These are phyloP conservation scores for Coluber constrictor DNA, from an alignment of 2,797 vertebrate genomes.

Conservation along the genomic window DNA sequence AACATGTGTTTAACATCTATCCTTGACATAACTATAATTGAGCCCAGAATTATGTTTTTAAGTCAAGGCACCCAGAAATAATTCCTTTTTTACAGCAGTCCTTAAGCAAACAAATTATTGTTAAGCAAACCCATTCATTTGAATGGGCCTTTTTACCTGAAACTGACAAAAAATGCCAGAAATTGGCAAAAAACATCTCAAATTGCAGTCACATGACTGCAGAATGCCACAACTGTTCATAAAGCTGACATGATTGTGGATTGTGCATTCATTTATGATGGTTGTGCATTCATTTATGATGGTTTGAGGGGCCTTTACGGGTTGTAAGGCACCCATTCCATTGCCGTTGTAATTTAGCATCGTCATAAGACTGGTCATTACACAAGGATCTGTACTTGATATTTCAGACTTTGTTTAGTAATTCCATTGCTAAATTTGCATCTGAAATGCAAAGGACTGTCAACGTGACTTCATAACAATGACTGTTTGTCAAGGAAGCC, in stretches of 20 bases:
- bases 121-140: neutral
- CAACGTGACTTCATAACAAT: neutral
- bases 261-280: neutral
- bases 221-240: neutral
- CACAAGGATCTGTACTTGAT: neutral
- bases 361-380: neutral
- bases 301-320: neutral
- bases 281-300: neutral
- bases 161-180: neutral
- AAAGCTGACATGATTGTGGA: neutral
- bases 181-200: neutral
- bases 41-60: neutral
- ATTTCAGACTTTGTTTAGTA: neutral
- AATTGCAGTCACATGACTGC: neutral
- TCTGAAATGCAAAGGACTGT: neutral
- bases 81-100: neutral
- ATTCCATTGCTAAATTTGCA: neutral
- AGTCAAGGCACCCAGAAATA: neutral
- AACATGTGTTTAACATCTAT: neutral
- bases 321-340: neutral
- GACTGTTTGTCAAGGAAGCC: neutral
- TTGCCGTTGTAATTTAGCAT: neutral
- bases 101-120: too few species aligned
- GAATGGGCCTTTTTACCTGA: neutral
- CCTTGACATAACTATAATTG: neutral